Percentiles rank a stretch among this genome's conserved stretches.
These are phyloP conservation scores for Sitta europaea DNA, from an alignment of 2,113 vertebrate genomes.

Conservation along the genomic window DNA sequence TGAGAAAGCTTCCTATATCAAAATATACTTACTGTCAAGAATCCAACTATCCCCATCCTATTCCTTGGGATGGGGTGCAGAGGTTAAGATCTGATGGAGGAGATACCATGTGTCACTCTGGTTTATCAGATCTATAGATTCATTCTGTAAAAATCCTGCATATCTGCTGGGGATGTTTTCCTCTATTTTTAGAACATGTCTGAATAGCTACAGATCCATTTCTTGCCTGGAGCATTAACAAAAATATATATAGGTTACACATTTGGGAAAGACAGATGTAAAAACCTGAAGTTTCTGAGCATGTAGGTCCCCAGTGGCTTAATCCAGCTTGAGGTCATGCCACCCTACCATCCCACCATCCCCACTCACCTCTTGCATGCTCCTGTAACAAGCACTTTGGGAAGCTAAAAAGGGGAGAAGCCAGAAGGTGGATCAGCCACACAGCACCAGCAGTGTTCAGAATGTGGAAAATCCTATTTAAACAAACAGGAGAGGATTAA, in stretches of 20 bases:
- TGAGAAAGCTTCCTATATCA: not conserved
- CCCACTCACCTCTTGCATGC: not conserved
- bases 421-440: not conserved
- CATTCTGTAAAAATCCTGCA: not conserved
- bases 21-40: not conserved
- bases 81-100: not conserved
- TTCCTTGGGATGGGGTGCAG: not conserved
- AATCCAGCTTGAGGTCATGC: not conserved
- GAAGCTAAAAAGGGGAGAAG: not conserved
- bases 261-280: not conserved
- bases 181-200: not conserved
- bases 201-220: not conserved
- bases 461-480: not conserved
- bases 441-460: not conserved
- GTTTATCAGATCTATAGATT: slow-evolving; percentile 34
- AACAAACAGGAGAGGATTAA: not conserved
- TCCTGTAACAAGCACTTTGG: not conserved
- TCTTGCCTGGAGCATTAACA: not conserved
- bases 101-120: not conserved
- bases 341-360: not conserved
- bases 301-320: not conserved
- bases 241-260: fast-evolving
- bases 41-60: not conserved
- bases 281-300: not conserved
- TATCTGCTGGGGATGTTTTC: not conserved